Evolutionary conservation across 2,888 invertebrate species (phyloP).

Genomic region (Conistra vaccinii): DNA sequence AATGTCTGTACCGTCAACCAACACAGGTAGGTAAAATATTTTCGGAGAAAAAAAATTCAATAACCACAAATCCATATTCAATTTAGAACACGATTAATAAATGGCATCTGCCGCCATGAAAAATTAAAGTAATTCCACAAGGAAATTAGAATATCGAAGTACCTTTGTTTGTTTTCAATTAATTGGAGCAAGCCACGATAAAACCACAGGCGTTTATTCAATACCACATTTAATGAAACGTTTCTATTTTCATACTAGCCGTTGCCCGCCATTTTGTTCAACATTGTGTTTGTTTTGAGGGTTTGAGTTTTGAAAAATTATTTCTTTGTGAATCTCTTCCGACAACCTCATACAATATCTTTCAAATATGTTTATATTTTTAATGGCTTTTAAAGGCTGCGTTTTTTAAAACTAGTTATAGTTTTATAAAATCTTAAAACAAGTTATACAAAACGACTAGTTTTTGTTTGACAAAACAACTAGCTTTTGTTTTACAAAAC

Average conservation of each 20-base stretch:
- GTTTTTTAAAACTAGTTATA: too few relatives aligned
- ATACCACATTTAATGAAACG: conserved; percentile 29
- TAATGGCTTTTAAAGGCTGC: too few relatives aligned
- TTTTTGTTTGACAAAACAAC: too few relatives aligned
- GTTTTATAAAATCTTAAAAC: too few relatives aligned
- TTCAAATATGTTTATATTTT: not conserved
- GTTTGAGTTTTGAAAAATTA: not conserved
- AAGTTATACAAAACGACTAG: too few relatives aligned
- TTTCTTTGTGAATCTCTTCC: not conserved
- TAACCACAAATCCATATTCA: conserved; percentile 40
- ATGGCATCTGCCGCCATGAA: conserved; percentile 32
- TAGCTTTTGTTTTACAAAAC: too few relatives aligned
- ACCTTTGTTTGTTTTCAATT: conserved; percentile 56
- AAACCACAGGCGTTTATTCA: conserved; percentile 42
- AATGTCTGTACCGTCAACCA: not conserved
- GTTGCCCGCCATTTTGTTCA: not conserved
- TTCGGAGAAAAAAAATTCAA: not conserved
- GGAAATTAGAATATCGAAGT: conserved; percentile 48
- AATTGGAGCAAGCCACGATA: conserved; percentile 34
- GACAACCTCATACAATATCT: not conserved
- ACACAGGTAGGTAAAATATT: not conserved
- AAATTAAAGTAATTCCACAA: conserved; percentile 40
- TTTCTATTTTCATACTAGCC: not conserved
- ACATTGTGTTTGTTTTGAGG: not conserved
- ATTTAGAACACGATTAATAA: conserved; percentile 29